A percentile compares a stretch with the other conserved stretches of the same genome.
phyloP scores from a whole-genome alignment of 1,140 invertebrate genomes.

The Trichonephila clavipes region DNA sequence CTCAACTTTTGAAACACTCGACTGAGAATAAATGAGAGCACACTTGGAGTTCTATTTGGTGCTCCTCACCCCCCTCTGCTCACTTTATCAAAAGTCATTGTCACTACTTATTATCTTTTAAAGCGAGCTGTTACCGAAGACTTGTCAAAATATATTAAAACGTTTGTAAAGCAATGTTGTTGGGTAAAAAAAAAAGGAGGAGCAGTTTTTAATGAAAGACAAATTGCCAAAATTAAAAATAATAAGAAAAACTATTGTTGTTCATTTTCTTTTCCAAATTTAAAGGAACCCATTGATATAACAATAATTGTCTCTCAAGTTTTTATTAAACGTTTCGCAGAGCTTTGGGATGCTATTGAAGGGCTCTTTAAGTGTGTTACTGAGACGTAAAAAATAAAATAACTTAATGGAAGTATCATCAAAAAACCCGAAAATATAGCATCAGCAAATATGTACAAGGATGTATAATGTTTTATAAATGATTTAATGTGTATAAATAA shows the following conservation, averaged over 20 bases:
- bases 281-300: neutral
- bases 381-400: too few species aligned
- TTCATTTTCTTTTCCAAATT: conserved; percentile 32
- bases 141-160: conserved; percentile 76
- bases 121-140: conserved; percentile 70
- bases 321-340: conserved; percentile 46
- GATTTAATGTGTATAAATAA: too few species aligned
- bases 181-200: conserved; percentile 8
- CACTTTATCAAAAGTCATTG: conserved; percentile 69
- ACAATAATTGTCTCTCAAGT: conserved; percentile 42
- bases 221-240: conserved; percentile 58
- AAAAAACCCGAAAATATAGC: too few species aligned
- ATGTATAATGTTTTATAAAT: too few species aligned
- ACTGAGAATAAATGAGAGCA: conserved; percentile 57
- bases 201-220: conserved; percentile 69
- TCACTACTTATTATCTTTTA: conserved; percentile 71
- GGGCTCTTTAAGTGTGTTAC: neutral
- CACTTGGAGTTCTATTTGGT: conserved; percentile 39
- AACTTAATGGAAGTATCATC: too few species aligned
- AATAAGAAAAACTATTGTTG: conserved; percentile 56
- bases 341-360: neutral
- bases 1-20: conserved; percentile 64
- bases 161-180: conserved; percentile 37
- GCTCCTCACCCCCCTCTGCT: neutral
- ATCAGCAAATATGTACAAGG: too few species aligned